Conservation (phyloP, 2,113 vertebrate genomes). For the Percopsis transmontana region DNA sequence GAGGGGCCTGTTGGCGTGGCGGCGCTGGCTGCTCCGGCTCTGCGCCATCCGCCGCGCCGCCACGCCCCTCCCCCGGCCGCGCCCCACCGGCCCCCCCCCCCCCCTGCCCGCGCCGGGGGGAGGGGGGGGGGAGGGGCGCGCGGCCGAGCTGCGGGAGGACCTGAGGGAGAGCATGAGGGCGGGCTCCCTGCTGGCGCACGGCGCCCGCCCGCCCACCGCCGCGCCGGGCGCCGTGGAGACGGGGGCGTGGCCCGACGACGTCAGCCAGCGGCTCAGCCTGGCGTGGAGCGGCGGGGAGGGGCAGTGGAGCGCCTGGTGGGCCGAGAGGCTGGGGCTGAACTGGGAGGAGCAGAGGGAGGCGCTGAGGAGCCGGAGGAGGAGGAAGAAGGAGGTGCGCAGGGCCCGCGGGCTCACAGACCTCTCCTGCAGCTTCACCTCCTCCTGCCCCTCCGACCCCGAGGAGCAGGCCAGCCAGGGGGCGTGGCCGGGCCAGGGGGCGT, state of each 20-base stretch:
- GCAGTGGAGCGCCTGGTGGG: conserved; percentile 80
- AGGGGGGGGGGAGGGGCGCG: neutral
- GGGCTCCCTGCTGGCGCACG: conserved; percentile 57
- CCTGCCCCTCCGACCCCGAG: conserved; percentile 70
- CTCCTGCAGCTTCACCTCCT: conserved; percentile 82
- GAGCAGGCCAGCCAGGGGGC: conserved; percentile 8
- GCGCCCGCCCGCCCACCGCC: neutral
- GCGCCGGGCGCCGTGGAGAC: conserved; percentile 50
- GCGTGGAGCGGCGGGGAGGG: conserved; percentile 81
- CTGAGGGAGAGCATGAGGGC: conserved; percentile 64
- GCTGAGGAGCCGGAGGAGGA: conserved; percentile 71
- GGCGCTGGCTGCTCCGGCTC: conserved; percentile 68
- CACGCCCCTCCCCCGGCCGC: fast-evolving
- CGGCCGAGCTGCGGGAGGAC: conserved; percentile 38
- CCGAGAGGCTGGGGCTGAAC: conserved; percentile 62
- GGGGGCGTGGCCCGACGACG: conserved; percentile 49
- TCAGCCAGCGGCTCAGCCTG: conserved; percentile 77
- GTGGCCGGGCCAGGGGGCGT: conserved; percentile 38
- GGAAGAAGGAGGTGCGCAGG: conserved; percentile 60
- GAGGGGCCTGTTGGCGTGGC: conserved; percentile 51
- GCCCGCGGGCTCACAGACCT: conserved; percentile 42
- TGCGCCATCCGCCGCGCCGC: neutral
- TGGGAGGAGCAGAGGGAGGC: conserved; percentile 36
- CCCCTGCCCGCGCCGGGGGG: neutral
- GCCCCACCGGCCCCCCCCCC: neutral